Base-by-base conservation (phyloP, 2,797 vertebrate genomes). In the Geotrypetes seraphini region DNA sequence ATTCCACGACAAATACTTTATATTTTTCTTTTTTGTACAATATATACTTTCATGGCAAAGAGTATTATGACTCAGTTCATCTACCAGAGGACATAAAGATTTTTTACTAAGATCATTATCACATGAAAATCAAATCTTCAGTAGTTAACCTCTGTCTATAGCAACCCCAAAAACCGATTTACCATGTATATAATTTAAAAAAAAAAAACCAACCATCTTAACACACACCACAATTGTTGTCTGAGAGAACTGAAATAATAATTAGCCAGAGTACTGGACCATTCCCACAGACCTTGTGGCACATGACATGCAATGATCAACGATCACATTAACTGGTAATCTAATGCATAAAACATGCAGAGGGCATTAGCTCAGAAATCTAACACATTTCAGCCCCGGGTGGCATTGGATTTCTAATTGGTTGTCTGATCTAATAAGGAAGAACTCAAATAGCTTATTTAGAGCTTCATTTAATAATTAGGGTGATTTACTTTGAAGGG, bases 381-480 rank as follows among this genome's bases (percentile, higher is more conserved):
- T 39, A 53, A 33, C 41, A 44, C 2, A 4, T 34, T 51, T 11
- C 39, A 39, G 15, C 28, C 13, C 9, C 49, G 44, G 25, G 39
- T 51, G 45, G 37, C 36, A 43, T 31, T 36, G 10, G 30, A 32
- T 53, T 62, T 53, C 32, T 62, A 43, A 57, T 47, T 28, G 39
- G 18, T 50, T 50, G 22, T 42, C 42, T 49, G 25, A 31, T 36
- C 32, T 58, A 52, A 57, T 19, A 55, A 47, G 36, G 62, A 52
- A 61, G 44, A 58, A 57, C 33, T 28, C 50, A 47, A 55, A 28
- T 48, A 48, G 48, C 25, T 60, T 55, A 27, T 57, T 63, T 57
- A 55, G 23, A 56, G 29, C 23, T 53, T 53, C 42, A 47, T 56
- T 69, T 53, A 40, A 53, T 58, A 66, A 58, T 51, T 51, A 41